Conservation (phyloP, 2,797 vertebrate species). For the Gadopsis bispinosus region DNA sequence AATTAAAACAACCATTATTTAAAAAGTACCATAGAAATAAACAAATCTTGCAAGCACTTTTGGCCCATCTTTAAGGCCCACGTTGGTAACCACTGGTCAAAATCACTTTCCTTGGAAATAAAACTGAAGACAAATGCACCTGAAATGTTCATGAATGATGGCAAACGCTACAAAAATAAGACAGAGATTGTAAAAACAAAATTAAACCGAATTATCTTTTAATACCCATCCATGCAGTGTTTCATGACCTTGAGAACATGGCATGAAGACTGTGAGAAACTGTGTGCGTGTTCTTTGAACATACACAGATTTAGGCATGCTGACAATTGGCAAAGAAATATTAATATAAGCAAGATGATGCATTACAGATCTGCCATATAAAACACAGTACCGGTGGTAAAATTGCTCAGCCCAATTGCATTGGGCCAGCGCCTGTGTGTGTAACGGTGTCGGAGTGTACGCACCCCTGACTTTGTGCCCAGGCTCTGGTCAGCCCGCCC, state of each 20-base stretch:
- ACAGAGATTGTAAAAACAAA: conserved; percentile 9
- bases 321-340: conserved; percentile 64
- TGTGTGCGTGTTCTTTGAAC: conserved; percentile 28
- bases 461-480: conserved; percentile 59
- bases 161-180: background rate
- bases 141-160: background rate
- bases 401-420: conserved; percentile 61
- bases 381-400: conserved; percentile 67
- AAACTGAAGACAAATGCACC: background rate
- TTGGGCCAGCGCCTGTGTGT: conserved; percentile 53
- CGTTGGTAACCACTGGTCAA: background rate
- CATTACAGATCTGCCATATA: conserved; percentile 69
- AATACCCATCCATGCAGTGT: conserved; percentile 8
- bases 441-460: conserved; percentile 53
- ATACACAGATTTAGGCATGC: conserved; percentile 41
- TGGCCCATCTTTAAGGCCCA: background rate
- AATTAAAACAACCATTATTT: background rate
- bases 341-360: conserved; percentile 70
- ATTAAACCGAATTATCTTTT: background rate
- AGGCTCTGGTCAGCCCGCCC: conserved; percentile 73
- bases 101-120: background rate
- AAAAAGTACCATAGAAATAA: background rate
- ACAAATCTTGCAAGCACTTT: background rate
- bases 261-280: conserved; percentile 53
- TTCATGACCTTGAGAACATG: conserved; percentile 29